phyloP scores from a whole-genome alignment of 2,888 invertebrate species.

The Drosophila algonquin region DNA sequence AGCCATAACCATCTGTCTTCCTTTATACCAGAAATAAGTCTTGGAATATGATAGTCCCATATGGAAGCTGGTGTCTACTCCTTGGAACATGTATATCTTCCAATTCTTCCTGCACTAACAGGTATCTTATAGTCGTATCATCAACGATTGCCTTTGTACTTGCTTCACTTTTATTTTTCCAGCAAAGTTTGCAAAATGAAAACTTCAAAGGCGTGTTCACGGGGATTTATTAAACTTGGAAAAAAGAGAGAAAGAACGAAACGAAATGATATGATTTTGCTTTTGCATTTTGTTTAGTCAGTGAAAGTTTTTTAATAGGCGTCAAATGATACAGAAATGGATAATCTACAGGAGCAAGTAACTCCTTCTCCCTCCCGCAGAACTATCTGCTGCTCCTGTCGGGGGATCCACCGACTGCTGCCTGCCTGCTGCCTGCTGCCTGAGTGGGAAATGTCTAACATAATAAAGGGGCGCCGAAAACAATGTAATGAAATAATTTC shows the following conservation, averaged over 20 bases:
- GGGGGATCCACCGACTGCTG: background rate
- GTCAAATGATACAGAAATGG: slow-evolving; percentile 15
- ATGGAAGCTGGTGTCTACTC: no score
- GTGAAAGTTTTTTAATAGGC: slow-evolving; percentile 64
- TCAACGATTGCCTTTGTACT: background rate
- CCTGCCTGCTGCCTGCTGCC: background rate
- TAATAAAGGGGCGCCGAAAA: slow-evolving; percentile 69
- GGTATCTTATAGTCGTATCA: background rate
- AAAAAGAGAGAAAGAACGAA: no score
- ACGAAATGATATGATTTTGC: slow-evolving; percentile 14
- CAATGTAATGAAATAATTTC: slow-evolving; percentile 83
- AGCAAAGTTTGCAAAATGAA: slow-evolving; percentile 24
- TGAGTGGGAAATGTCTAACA: slow-evolving; percentile 60
- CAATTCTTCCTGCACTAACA: background rate
- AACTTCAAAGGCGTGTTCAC: slow-evolving; percentile 69
- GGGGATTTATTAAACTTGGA: slow-evolving; percentile 49
- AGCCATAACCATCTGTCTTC: no score
- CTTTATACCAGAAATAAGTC: no score
- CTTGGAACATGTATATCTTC: no score
- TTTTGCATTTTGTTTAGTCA: slow-evolving; percentile 55
- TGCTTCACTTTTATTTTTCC: slow-evolving; percentile 9
- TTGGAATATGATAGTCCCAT: no score
- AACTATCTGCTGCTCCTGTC: slow-evolving; percentile 2
- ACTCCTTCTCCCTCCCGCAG: slow-evolving; percentile 4
- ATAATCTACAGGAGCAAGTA: background rate